phyloP scores from a whole-genome alignment of 1,140 invertebrate species.

The Acromyrmex echinatior region DNA sequence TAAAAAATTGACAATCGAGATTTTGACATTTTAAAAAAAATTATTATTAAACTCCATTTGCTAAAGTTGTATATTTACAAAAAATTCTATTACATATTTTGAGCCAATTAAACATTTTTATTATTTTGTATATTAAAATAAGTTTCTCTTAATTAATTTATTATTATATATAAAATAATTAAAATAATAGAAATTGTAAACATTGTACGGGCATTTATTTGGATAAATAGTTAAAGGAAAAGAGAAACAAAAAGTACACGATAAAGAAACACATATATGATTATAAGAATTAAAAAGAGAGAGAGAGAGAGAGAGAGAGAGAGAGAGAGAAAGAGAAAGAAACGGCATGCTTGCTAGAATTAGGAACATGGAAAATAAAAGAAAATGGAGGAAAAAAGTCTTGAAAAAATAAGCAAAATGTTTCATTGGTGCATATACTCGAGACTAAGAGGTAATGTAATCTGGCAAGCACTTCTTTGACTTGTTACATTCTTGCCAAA shows the following conservation, averaged over 20 bases:
- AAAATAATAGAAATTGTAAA: not conserved
- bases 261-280: not conserved
- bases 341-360: not conserved
- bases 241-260: not conserved
- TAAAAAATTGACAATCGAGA: not conserved
- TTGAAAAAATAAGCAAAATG: constrained; percentile 38
- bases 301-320: too few species aligned
- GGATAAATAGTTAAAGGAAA: not conserved
- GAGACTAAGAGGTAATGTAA: constrained; percentile 30
- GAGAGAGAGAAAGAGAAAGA: too few species aligned
- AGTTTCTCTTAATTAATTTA: not conserved
- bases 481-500: constrained; percentile 12
- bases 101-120: not conserved
- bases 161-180: not conserved
- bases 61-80: not conserved
- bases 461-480: constrained; percentile 30
- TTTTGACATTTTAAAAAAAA: constrained; percentile 5
- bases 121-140: not conserved
- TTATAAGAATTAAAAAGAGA: not conserved
- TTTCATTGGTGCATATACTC: not conserved
- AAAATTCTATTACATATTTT: not conserved
- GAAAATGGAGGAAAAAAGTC: not conserved
- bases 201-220: not conserved
- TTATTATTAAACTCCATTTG: constrained; percentile 1
- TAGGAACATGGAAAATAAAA: not conserved